These are phyloP conservation scores for Dromius quadrimaculatus DNA, from an alignment of 2,888 invertebrate species.

Conservation along the genomic window DNA sequence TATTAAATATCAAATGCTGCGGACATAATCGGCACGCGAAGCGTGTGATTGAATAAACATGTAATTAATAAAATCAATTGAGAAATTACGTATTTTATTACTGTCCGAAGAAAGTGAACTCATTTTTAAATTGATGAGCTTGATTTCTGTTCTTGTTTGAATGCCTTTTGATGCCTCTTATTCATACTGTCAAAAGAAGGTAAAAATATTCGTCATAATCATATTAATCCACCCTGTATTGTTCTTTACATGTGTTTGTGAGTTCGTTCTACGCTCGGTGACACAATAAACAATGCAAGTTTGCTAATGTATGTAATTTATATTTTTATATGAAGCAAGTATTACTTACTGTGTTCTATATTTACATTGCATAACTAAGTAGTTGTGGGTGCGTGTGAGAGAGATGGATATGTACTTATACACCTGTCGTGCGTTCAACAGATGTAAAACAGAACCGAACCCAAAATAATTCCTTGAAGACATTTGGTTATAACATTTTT, in stretches of 20 bases:
- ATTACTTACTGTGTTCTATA: conserved; percentile 49
- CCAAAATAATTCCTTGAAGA: too few relatives aligned
- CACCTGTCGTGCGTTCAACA: conserved; percentile 34
- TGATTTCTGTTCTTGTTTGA: too few relatives aligned
- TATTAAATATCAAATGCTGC: conserved; percentile 27
- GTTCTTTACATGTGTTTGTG: too few relatives aligned
- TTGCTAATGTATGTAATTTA: conserved; percentile 56
- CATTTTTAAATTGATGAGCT: too few relatives aligned
- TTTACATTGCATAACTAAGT: conserved; percentile 56
- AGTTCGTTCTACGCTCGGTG: too few relatives aligned
- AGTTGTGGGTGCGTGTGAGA: conserved; percentile 56
- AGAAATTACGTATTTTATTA: conserved; percentile 34
- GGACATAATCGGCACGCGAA: conserved; percentile 44
- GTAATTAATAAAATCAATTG: conserved; percentile 44
- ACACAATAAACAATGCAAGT: conserved; percentile 52
- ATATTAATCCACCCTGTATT: too few relatives aligned
- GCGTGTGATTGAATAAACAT: conserved; percentile 35
- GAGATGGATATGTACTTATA: conserved; percentile 48
- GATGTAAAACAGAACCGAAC: conserved; percentile 7
- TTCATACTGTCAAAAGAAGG: too few relatives aligned
- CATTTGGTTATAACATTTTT: too few relatives aligned
- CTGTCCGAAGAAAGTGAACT: too few relatives aligned
- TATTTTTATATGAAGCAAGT: conserved; percentile 55
- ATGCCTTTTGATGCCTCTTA: too few relatives aligned
- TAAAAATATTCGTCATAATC: too few relatives aligned